phyloP scores from a whole-genome alignment of 2,113 vertebrate species.

The Syrrhaptes paradoxus region DNA sequence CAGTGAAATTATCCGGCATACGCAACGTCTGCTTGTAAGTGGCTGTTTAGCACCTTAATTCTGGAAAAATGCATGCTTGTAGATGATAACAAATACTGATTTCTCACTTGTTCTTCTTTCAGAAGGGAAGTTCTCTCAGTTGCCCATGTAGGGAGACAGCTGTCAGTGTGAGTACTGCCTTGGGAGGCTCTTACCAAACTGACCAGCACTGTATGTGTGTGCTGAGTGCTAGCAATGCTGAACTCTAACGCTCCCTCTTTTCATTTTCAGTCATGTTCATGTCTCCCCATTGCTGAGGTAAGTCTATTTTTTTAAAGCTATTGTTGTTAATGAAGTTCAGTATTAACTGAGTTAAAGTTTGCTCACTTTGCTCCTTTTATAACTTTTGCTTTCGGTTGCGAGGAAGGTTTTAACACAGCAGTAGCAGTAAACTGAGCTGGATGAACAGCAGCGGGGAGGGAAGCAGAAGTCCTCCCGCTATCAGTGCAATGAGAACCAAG shows the following conservation, averaged over 20 bases:
- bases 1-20: not conserved
- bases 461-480: not conserved
- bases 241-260: constrained; percentile 24
- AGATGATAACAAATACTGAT: not conserved
- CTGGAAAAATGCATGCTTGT: not conserved
- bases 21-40: constrained; percentile 53
- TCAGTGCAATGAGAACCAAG: not conserved
- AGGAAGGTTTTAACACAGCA: not conserved
- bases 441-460: not conserved
- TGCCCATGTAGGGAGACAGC: constrained; percentile 53
- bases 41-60: not conserved
- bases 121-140: not conserved
- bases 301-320: constrained; percentile 4
- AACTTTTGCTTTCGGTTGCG: not conserved
- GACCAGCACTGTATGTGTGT: not conserved
- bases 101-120: constrained; percentile 22
- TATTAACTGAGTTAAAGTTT: not conserved
- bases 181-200: not conserved
- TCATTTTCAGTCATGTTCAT: constrained; percentile 65
- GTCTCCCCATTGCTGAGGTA: constrained; percentile 72
- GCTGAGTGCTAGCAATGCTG: not conserved
- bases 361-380: not conserved
- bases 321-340: not conserved
- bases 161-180: constrained; percentile 61
- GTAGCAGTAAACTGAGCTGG: not conserved